A percentile compares a stretch with the other conserved stretches of the same genome.
phyloP scores from a whole-genome alignment of 2,113 vertebrate species.

The Phainopepla nitens region DNA sequence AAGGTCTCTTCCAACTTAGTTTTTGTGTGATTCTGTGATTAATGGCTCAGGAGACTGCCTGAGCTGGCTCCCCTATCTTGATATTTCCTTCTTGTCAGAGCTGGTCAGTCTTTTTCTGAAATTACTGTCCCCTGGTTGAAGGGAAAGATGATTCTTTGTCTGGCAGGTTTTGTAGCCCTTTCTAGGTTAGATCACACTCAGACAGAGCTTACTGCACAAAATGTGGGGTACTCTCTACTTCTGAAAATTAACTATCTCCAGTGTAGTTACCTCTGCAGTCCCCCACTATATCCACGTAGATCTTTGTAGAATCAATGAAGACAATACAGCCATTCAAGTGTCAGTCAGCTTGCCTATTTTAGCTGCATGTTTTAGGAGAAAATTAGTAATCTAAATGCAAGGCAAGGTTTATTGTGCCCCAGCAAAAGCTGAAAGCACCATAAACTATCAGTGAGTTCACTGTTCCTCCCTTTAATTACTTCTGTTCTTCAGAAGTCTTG shows the following conservation, averaged over 20 bases:
- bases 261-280: background rate
- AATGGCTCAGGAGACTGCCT: background rate
- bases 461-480: background rate
- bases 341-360: background rate
- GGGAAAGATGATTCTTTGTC: background rate
- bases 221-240: background rate
- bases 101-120: background rate
- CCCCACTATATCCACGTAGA: accelerated
- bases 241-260: background rate
- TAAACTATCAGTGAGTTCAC: background rate
- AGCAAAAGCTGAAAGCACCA: background rate
- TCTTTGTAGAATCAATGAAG: background rate
- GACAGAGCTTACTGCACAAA: background rate
- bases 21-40: background rate
- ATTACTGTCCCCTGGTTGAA: background rate
- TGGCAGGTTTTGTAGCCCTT: background rate
- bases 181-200: background rate
- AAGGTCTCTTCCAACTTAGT: too few relatives aligned
- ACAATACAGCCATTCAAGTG: background rate
- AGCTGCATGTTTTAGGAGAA: background rate
- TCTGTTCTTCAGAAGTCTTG: background rate
- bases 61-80: background rate
- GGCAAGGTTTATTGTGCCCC: background rate
- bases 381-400: background rate
- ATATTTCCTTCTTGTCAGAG: background rate